Evolutionary conservation across 2,113 vertebrate genomes (phyloP).

Genomic region (Festucalex cinctus): DNA sequence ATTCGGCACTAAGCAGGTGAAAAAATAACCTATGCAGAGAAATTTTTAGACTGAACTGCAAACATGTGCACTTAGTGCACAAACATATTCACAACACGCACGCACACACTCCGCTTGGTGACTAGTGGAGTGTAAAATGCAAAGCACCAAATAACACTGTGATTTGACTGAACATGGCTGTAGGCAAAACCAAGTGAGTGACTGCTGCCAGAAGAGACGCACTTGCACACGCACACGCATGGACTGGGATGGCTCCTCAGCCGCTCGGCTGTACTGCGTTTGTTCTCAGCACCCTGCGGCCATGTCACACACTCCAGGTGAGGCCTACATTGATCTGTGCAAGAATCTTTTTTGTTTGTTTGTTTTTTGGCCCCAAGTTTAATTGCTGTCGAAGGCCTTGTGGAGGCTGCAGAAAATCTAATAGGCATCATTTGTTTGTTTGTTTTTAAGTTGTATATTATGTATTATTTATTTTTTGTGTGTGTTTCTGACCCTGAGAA

Average conservation of each 20-base stretch:
- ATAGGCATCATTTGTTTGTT: neutral
- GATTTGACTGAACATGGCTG: slow-evolving; percentile 8
- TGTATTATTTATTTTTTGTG: no score
- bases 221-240: no score
- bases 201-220: slow-evolving; percentile 3
- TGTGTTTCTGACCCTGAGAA: no score
- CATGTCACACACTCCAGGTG: slow-evolving; percentile 27
- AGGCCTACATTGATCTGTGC: slow-evolving; percentile 7
- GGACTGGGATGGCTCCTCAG: slow-evolving; percentile 6
- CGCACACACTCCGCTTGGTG: neutral
- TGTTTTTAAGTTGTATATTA: neutral
- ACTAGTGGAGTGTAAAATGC: neutral
- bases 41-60: neutral
- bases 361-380: slow-evolving; percentile 12
- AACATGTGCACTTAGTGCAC: no score
- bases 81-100: neutral
- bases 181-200: slow-evolving; percentile 15
- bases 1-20: no score
- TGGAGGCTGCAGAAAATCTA: slow-evolving; percentile 17
- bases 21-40: neutral
- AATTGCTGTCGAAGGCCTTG: slow-evolving; percentile 31
- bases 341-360: slow-evolving; percentile 23
- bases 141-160: neutral
- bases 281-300: slow-evolving; percentile 22
- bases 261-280: neutral